Evolutionary conservation across 2,888 invertebrate species (phyloP), one percentile per base, ranked within the genome.

Genomic region (Coelopa pilipes): DNA sequence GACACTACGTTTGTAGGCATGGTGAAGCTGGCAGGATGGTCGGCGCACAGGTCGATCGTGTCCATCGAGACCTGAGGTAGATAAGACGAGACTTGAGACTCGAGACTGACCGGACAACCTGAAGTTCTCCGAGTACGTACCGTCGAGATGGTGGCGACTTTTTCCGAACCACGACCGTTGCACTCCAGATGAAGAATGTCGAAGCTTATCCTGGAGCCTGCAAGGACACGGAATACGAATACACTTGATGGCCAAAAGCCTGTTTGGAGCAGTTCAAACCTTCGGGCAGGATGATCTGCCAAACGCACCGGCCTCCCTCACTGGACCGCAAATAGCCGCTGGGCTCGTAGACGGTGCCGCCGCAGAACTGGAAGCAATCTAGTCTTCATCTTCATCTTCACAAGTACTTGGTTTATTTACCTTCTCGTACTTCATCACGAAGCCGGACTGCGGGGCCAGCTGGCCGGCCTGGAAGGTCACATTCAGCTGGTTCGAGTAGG

Each of bases 391-490:
- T n/a, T n/a, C n/a, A n/a, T n/a, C n/a, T n/a, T n/a, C n/a, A n/a
- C n/a, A n/a, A n/a, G n/a, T n/a, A n/a, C n/a, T n/a, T n/a, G n/a
- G n/a, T n/a, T n/a, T 53, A 2, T 66, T 34, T 68, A 81, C 81
- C 77, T 78, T 80, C 19, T 73, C 46, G 53, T 76, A 87, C 5
- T 75, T 73, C 24, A 87, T 47, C 4, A 75, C 71, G 72, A 87
- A 86, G 10, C 77, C 80, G 0, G 79, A 82, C 50, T 90, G 88
- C 3, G 19, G 72, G 17, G 17, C 46, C 13, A 73, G 21, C 1
- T 74, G 67, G 80, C 91, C 90, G 0, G 91, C 90, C 76, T 89
- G 89, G 85, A 94, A 92, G 68, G 91, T 90, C 1, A 97, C 83
- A 13, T 90, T 87, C 81, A 96, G 84, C 75, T 88, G 85, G 87